phyloP scores from a whole-genome alignment of 2,888 invertebrate species.

The Tetragnatha montana region DNA sequence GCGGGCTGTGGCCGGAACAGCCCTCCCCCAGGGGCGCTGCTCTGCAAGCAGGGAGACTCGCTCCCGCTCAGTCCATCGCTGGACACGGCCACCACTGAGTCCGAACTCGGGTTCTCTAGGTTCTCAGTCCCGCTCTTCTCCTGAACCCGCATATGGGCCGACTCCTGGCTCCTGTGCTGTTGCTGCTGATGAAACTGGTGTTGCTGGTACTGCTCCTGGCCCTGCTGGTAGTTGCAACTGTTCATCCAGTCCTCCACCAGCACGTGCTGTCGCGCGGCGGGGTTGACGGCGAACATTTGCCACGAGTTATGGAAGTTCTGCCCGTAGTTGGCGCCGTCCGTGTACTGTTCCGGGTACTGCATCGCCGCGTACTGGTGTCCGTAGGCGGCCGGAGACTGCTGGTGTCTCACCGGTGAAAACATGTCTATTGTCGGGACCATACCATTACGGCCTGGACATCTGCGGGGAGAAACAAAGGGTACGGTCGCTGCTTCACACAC shows the following conservation, averaged over 20 bases:
- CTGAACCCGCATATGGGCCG: slow-evolving; percentile 45
- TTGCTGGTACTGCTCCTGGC: not conserved
- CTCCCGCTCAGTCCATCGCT: slow-evolving; percentile 76
- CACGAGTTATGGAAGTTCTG: slow-evolving; percentile 37
- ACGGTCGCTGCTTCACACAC: not conserved
- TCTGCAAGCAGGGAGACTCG: slow-evolving; percentile 72
- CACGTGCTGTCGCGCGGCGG: not conserved
- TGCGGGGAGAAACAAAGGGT: not conserved
- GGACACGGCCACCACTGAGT: slow-evolving; percentile 78
- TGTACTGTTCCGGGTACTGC: slow-evolving; percentile 5
- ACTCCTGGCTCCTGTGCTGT: not conserved
- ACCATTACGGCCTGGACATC: not conserved
- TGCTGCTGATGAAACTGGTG: slow-evolving; percentile 19
- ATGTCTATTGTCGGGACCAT: slow-evolving; percentile 53
- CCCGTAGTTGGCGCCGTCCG: slow-evolving; percentile 16
- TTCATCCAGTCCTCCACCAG: slow-evolving; percentile 32
- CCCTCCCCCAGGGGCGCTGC: slow-evolving; percentile 77
- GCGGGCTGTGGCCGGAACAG: slow-evolving; percentile 82
- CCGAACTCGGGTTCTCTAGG: slow-evolving; percentile 72
- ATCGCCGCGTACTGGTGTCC: slow-evolving; percentile 7
- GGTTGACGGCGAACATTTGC: slow-evolving; percentile 27
- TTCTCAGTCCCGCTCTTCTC: slow-evolving; percentile 14
- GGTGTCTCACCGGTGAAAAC: slow-evolving; percentile 38
- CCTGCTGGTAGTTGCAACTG: slow-evolving; percentile 20
- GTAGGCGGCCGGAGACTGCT: slow-evolving; percentile 34